Conservation (phyloP, 1,140 invertebrate species). For the Apis dorsata region DNA sequence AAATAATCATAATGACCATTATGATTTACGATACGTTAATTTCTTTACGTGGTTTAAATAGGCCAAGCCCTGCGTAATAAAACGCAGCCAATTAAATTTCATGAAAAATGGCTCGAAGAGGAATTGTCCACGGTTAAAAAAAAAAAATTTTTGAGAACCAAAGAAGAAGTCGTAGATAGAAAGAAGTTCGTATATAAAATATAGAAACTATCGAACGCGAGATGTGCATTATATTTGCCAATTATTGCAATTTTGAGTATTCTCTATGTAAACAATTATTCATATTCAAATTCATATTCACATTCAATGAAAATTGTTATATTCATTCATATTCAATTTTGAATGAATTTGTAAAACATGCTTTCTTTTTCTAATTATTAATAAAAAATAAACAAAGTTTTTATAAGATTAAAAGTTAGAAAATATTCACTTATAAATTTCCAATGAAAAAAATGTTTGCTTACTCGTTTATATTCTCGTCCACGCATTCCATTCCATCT, state of each 20-base stretch:
- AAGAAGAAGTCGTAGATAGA: not conserved
- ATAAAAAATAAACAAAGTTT: not conserved
- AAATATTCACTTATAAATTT: too few species aligned
- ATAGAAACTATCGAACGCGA: slow-evolving; percentile 24
- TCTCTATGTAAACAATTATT: too few species aligned
- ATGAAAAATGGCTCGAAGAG: not conserved
- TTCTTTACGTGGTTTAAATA: not conserved
- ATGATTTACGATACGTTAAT: not conserved
- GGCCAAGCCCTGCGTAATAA: not conserved
- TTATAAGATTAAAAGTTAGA: too few species aligned
- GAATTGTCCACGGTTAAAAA: not conserved
- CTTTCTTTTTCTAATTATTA: too few species aligned
- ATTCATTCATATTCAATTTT: too few species aligned
- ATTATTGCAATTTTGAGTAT: not conserved
- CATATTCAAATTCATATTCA: too few species aligned
- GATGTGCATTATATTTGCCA: not conserved
- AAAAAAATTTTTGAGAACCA: slow-evolving; percentile 4
- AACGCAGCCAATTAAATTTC: not conserved
- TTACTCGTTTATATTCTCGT: not conserved
- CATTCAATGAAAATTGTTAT: too few species aligned
- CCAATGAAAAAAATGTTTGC: too few species aligned
- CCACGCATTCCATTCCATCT: not conserved
- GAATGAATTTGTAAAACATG: too few species aligned
- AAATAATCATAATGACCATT: not conserved
- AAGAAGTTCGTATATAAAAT: not conserved